Evolutionary conservation across 2,113 vertebrate genomes (phyloP), one percentile per base, ranked within the genome.

Genomic region (Chaenogobius annularis): DNA sequence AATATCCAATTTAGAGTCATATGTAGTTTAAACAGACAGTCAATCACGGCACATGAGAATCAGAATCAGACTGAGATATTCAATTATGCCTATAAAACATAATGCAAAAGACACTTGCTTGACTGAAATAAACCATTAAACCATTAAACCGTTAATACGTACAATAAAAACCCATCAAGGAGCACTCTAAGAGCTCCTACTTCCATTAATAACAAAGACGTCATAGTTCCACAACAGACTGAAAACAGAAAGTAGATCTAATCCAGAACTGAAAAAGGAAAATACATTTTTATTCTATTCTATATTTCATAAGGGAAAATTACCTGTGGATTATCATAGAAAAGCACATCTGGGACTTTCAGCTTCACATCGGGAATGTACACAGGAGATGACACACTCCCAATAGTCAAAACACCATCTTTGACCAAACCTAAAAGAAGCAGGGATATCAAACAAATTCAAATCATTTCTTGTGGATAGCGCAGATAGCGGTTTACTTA

Each of bases 241-340:
- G 26, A 61, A 61, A 26, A 14, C 22, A 15, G 8, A 35, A 40
- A 40, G 8, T 35, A 35, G 35, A 44, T 35, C 10, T 43, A 37
- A 58, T 10, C 20, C 10, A 40, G 55, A 40, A 73, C 72, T 48
- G 1, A 12, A 17, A 9, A 54, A 10, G 10, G 19, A 2, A 10
- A n/a, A n/a, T 20, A 54, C 10, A n/a, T 20, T 54, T 15, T 17
- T 50, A 7, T n/a, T 54, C 9, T n/a, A 20, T 54, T 10, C 19
- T 54, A 54, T n/a, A n/a, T 50, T 50, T 40, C 8, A 40, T 40
- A 54, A 20, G n/a, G 2, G 9, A 54, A 20, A 54, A 54, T 8
- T 80, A 99, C 98, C 94, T 99, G 98, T 7, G 92, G 47, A 43
- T 99, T 99, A 83, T 99, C 95, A 74, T 99, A 99, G 88, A 99